phyloP scores from a whole-genome alignment of 2,113 vertebrate genomes.

The Eidolon helvum region DNA sequence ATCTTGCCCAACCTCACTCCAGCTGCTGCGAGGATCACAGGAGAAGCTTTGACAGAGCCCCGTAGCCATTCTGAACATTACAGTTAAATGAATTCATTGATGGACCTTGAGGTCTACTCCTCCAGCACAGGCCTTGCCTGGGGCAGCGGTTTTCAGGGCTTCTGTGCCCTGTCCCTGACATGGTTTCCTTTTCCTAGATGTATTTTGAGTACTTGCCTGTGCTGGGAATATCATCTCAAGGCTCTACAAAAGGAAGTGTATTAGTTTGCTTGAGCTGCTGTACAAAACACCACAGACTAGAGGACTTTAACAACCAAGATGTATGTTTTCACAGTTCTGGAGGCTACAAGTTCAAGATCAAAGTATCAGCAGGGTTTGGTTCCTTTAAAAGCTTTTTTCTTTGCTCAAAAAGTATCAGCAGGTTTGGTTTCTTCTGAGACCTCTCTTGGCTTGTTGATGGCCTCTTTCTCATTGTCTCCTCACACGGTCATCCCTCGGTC shows the following conservation, averaged over 20 bases:
- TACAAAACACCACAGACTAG: background rate
- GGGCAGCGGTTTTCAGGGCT: too few species aligned
- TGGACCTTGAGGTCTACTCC: background rate
- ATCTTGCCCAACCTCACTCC: background rate
- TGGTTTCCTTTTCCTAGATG: background rate
- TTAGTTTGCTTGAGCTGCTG: background rate
- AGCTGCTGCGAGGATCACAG: rapidly evolving
- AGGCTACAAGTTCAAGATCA: background rate
- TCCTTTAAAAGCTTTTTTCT: too few species aligned
- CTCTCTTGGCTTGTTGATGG: background rate
- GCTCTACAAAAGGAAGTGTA: background rate
- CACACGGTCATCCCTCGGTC: background rate
- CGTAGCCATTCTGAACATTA: background rate
- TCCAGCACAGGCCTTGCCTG: background rate
- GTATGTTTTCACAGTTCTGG: background rate
- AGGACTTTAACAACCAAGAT: background rate
- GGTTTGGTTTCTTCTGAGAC: background rate
- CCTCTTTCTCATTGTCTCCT: background rate
- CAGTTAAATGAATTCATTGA: background rate
- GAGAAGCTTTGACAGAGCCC: background rate
- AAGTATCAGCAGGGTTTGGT: background rate
- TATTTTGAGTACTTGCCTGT: background rate
- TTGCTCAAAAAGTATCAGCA: background rate
- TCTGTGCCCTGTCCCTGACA: background rate
- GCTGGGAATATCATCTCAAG: background rate